phyloP scores from a whole-genome alignment of 2,888 invertebrate species.

The Camponotus fellah region DNA sequence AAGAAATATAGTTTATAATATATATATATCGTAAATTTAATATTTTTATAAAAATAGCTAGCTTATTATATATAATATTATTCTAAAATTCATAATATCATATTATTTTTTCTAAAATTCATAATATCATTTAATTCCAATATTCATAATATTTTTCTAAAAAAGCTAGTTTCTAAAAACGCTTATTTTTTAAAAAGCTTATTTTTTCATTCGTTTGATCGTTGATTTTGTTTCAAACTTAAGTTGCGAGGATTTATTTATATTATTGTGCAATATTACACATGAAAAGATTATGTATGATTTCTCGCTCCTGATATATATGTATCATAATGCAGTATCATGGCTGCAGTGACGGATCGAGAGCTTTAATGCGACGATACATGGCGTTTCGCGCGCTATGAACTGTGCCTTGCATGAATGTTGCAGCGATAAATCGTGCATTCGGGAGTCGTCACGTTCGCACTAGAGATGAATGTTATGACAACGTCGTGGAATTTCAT shows the following conservation, averaged over 20 bases:
- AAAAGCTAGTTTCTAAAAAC: no score
- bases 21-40: neutral
- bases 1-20: no score
- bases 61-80: no score
- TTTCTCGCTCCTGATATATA: slow-evolving; percentile 12
- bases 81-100: no score
- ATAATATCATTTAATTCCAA: no score
- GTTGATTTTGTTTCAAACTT: neutral
- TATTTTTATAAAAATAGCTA: neutral
- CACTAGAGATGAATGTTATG: slow-evolving; percentile 48
- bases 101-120: no score
- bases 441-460: slow-evolving; percentile 54
- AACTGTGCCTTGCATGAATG: slow-evolving; percentile 40
- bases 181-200: neutral
- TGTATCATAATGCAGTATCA: slow-evolving; percentile 12
- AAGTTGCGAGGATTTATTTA: neutral
- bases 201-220: neutral
- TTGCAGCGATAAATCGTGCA: slow-evolving; percentile 51
- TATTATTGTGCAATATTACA: neutral
- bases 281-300: slow-evolving; percentile 14
- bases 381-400: slow-evolving; percentile 34
- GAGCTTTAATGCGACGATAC: slow-evolving; percentile 38
- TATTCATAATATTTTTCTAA: neutral
- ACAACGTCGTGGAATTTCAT: slow-evolving; percentile 52
- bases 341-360: slow-evolving; percentile 4